Evolutionary conservation across 2,113 vertebrate genomes (phyloP).

Genomic region (Australoheros scitulus): DNA sequence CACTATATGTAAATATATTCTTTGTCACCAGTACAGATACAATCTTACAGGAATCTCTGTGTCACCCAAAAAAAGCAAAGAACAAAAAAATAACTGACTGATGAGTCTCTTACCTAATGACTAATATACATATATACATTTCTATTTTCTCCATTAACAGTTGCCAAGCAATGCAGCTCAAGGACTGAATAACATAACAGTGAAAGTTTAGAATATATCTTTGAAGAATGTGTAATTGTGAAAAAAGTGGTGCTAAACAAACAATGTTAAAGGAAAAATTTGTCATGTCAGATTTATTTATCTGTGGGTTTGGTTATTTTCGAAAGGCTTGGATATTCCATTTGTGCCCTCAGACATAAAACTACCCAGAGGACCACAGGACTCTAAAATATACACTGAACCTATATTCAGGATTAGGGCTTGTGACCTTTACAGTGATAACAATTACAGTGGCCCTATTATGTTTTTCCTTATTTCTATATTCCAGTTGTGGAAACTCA

Average conservation of each 20-base stretch:
- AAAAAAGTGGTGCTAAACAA: not conserved
- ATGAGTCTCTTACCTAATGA: conserved; percentile 4
- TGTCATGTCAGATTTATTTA: not conserved
- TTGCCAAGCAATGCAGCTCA: not conserved
- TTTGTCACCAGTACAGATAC: not conserved
- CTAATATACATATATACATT: not conserved
- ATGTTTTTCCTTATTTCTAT: not conserved
- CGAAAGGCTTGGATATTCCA: not conserved
- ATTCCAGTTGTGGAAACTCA: not conserved
- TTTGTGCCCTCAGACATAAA: not conserved
- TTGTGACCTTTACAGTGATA: not conserved
- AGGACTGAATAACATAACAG: not conserved
- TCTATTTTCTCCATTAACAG: not conserved
- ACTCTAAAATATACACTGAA: not conserved
- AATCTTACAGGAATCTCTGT: conserved; percentile 11
- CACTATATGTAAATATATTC: not conserved
- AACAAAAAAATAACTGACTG: not conserved
- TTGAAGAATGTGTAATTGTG: not conserved
- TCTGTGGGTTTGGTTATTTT: not conserved
- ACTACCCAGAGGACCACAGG: not conserved
- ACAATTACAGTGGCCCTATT: not conserved
- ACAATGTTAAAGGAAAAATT: not conserved
- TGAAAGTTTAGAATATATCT: not conserved
- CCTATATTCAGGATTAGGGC: not conserved
- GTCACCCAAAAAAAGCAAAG: conserved; percentile 16